phyloP scores from a whole-genome alignment of 2,113 vertebrate species.

The Lutjanus erythropterus region DNA sequence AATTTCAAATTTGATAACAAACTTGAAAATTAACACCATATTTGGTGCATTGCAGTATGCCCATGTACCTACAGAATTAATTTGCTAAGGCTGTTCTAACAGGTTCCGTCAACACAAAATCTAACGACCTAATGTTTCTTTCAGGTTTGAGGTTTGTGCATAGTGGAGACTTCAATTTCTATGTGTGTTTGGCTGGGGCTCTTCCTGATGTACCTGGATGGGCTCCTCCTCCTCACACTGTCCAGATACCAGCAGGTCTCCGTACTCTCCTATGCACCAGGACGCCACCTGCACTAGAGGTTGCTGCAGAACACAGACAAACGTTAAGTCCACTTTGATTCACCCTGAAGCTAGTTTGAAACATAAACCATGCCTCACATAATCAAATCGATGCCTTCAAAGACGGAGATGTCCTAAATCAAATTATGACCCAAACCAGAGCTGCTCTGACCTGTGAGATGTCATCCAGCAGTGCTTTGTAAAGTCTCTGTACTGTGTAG shows the following conservation, averaged over 20 bases:
- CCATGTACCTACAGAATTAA: no score
- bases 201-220: constrained; percentile 89
- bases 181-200: neutral
- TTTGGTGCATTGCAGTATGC: no score
- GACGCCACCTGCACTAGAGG: constrained; percentile 96
- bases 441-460: constrained; percentile 92
- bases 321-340: no score
- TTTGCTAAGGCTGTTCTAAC: no score
- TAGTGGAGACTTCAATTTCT: neutral
- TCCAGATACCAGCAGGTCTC: constrained; percentile 96
- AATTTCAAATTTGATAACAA: no score
- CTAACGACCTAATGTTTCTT: neutral
- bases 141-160: neutral
- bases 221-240: constrained; percentile 99
- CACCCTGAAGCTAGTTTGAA: constrained; percentile 1
- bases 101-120: neutral
- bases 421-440: constrained; percentile 21
- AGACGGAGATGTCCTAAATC: neutral
- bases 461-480: constrained; percentile 98
- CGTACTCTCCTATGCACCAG: constrained; percentile 99
- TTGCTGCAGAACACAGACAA: constrained; percentile 89
- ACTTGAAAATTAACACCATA: no score
- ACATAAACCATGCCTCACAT: neutral
- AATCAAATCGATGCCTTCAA: neutral
- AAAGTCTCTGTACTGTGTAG: constrained; percentile 98